Evolutionary conservation across 2,888 invertebrate genomes (phyloP).

Genomic region (Nemotelus pantherinus): DNA sequence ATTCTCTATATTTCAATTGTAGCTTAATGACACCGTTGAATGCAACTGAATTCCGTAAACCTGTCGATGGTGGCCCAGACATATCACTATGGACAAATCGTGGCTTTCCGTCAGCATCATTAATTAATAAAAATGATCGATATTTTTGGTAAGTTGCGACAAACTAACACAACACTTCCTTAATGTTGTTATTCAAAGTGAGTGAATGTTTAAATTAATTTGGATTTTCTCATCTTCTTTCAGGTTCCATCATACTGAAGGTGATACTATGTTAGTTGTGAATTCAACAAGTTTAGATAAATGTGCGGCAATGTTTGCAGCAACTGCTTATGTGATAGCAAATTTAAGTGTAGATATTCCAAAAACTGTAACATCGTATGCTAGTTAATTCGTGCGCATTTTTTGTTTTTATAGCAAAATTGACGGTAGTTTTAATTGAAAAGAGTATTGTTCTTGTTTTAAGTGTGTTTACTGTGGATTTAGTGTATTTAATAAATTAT

Average conservation of each 20-base stretch:
- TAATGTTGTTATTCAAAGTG: too few relatives aligned
- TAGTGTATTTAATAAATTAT: too few relatives aligned
- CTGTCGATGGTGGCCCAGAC: slow-evolving; percentile 74
- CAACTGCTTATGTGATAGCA: slow-evolving; percentile 80
- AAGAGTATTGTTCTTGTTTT: too few relatives aligned
- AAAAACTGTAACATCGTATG: slow-evolving; percentile 55
- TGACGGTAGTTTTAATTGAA: too few relatives aligned
- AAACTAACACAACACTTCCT: too few relatives aligned
- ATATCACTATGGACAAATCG: slow-evolving; percentile 70
- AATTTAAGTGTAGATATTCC: slow-evolving; percentile 77
- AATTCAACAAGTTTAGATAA: slow-evolving; percentile 75
- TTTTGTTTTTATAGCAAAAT: too few relatives aligned
- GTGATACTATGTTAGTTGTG: slow-evolving; percentile 82
- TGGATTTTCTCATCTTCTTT: slow-evolving; percentile 60
- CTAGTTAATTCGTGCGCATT: too few relatives aligned
- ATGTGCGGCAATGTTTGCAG: slow-evolving; percentile 81
- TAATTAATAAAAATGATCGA: slow-evolving; percentile 73
- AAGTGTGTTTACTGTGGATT: too few relatives aligned
- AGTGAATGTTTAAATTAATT: too few relatives aligned
- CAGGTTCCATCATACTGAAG: slow-evolving; percentile 78
- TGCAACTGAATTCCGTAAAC: slow-evolving; percentile 69
- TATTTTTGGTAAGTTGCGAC: slow-evolving; percentile 69
- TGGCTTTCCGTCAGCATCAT: slow-evolving; percentile 77
- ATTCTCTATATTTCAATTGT: not conserved
- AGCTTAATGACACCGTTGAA: slow-evolving; percentile 74